Conservation (phyloP, 2,888 invertebrate species). For the Oscheius sp. region DNA sequence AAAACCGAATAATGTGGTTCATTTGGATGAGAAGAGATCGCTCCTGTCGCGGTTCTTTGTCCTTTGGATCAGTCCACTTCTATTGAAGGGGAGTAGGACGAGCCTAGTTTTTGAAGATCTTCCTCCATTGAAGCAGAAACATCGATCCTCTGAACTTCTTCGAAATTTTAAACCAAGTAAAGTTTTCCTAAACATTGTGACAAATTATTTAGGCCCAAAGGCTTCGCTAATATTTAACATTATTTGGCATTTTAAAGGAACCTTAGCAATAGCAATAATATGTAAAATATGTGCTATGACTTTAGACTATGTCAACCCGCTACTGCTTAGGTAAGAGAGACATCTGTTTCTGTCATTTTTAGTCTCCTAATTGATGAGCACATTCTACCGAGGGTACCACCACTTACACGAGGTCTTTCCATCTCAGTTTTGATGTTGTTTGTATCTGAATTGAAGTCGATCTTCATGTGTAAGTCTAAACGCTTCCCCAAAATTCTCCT, state of each 20-base stretch:
- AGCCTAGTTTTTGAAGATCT: conserved; percentile 34
- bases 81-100: conserved; percentile 10
- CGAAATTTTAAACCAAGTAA: conserved; percentile 29
- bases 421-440: conserved; percentile 46
- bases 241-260: conserved; percentile 27
- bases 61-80: conserved; percentile 28
- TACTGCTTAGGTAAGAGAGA: conserved; percentile 25
- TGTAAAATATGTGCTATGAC: conserved; percentile 12
- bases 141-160: conserved; percentile 29
- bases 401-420: conserved; percentile 33
- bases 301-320: conserved; percentile 35
- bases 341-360: neutral
- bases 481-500: neutral
- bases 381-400: conserved; percentile 23
- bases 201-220: neutral
- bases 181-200: neutral
- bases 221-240: conserved; percentile 15
- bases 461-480: conserved; percentile 33
- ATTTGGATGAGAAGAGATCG: conserved; percentile 14
- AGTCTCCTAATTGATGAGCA: conserved; percentile 26
- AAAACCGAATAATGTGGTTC: conserved; percentile 2
- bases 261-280: neutral
- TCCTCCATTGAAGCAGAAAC: conserved; percentile 27
- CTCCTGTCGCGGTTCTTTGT: conserved; percentile 33
- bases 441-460: conserved; percentile 44